Conservation (phyloP, 2,797 vertebrate species). For the Smutsia gigantea region DNA sequence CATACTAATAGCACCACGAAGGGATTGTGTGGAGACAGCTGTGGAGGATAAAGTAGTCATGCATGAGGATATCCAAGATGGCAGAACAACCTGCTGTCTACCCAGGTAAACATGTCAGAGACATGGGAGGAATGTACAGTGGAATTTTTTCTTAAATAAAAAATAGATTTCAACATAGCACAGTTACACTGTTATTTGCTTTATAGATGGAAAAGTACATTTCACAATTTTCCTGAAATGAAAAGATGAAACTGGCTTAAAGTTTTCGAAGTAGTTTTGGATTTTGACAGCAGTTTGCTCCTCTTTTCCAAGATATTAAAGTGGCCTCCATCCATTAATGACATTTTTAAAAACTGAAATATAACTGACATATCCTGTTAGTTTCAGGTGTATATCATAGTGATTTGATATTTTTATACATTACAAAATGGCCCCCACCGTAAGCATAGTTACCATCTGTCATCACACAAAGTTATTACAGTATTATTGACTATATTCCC, state of each 20-base stretch:
- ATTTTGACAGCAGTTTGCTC: background rate
- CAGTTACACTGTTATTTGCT: background rate
- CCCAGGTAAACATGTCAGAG: background rate
- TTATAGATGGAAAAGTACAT: background rate
- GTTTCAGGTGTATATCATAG: too few species aligned
- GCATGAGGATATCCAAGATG: background rate
- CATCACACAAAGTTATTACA: too few species aligned
- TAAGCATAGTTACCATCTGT: too few species aligned
- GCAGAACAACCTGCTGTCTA: background rate
- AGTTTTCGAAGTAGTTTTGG: constrained; percentile 25
- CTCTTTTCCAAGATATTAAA: background rate
- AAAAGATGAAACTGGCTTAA: background rate
- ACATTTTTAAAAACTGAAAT: constrained; percentile 1
- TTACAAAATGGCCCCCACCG: too few species aligned
- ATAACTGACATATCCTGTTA: too few species aligned
- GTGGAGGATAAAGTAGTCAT: background rate
- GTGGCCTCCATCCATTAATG: background rate
- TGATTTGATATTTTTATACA: too few species aligned
- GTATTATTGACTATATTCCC: too few species aligned
- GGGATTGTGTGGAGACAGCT: background rate
- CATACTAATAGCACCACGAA: background rate
- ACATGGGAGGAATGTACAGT: background rate
- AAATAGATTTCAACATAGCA: background rate
- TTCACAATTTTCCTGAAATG: constrained; percentile 36
- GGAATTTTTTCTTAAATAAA: background rate